Evolutionary conservation across 1,140 invertebrate species (phyloP), one percentile per base, ranked within the genome.

Genomic region (Monochamus saltuarius): DNA sequence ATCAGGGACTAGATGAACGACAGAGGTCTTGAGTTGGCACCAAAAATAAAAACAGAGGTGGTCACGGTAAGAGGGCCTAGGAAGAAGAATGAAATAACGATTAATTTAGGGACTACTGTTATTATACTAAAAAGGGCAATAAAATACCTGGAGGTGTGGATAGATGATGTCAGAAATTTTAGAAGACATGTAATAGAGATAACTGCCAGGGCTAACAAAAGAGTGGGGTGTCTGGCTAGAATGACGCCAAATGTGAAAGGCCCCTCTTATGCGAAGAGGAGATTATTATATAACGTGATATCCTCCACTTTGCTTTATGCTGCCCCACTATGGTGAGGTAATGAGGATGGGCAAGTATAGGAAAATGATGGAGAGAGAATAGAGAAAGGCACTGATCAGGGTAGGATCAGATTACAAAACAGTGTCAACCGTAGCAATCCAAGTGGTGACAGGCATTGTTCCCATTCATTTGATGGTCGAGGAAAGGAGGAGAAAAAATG

Each of bases 291-390:
- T 7, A 17, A 14, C 3, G 55, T 51, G 1, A 11, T 45, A 11
- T 19, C 49, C 4, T 59, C 59, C 2, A 55, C 46, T 1, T 7
- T 65, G 4, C 36, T 59, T 1, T 65, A 65, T 55, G 64, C 22
- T 10, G 60, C 64, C 3, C 63, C 59, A 16, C 34, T 62, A n/a
- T 65, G 63, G 63, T 1, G 16, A 45, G 2, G 64, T 40, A 7
- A 8, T 66, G 11, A 45, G 22, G n/a, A 13, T 34, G n/a, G 13
- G 59, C 13, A 51, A 50, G 14, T 53, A 58, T 13, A 39, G 35
- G 35, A 10, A 43, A 7, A 54, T 56, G 56, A 9, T 61, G 13
- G 45, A 19, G 11, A 37, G 16, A 8, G 22, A 16, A n/a, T 42
- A 63, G n/a, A 59, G 57, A 35, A 56, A 49, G 36, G 13, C 29